Evolutionary conservation across 1,140 invertebrate genomes (phyloP).

Genomic region (Leucophenga varia): DNA sequence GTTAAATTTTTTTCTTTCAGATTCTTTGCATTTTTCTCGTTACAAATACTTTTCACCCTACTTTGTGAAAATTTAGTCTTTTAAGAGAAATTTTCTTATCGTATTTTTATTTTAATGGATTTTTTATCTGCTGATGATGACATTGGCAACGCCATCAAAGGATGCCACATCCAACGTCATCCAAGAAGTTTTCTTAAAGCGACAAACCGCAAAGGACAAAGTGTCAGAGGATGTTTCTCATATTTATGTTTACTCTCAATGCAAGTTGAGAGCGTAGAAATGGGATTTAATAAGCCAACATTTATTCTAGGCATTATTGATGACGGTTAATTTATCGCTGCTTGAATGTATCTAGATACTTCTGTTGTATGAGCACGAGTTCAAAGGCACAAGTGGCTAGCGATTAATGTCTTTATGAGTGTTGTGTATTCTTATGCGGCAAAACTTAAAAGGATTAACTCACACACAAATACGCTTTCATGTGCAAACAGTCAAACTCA

Average conservation of each 20-base stretch:
- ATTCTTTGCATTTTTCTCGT: conserved; percentile 25
- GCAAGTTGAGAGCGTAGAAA: conserved; percentile 44
- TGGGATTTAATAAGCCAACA: conserved; percentile 53
- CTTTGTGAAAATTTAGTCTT: too few species aligned
- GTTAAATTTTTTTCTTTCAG: conserved; percentile 37
- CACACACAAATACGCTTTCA: conserved; percentile 5
- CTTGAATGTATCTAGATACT: too few species aligned
- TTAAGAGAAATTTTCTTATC: conserved; percentile 32
- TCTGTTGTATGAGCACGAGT: too few species aligned
- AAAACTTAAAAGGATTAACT: conserved; percentile 54
- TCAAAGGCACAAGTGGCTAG: too few species aligned
- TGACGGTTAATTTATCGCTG: conserved; percentile 43
- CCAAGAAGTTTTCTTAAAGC: too few species aligned
- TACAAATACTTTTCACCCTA: too few species aligned
- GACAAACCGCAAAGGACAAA: conserved; percentile 26
- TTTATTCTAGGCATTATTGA: conserved; percentile 52
- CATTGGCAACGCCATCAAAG: conserved; percentile 19
- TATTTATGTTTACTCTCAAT: conserved; percentile 45
- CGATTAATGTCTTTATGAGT: not conserved
- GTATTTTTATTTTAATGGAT: conserved; percentile 54
- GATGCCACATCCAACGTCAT: conserved; percentile 23
- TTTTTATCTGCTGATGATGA: conserved; percentile 48
- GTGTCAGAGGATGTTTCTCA: conserved; percentile 39
- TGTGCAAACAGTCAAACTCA: conserved; percentile 10
- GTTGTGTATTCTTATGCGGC: conserved; percentile 36